Base-by-base conservation (phyloP, 2,113 vertebrate genomes). In the Hemichromis elongatus region DNA sequence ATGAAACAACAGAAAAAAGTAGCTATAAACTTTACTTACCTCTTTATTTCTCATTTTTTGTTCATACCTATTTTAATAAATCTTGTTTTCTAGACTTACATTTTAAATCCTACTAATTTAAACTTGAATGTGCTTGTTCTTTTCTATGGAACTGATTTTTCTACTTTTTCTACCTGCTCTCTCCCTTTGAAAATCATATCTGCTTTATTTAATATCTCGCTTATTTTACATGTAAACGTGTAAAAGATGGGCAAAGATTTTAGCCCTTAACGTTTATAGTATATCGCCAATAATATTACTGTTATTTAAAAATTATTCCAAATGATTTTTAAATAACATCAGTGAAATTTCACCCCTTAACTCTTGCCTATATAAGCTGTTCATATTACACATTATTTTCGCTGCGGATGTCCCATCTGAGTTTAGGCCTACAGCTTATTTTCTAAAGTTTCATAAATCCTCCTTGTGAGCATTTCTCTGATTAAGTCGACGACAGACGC, bases 371-470 rank as follows among this genome's bases (percentile, higher is more conserved):
- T 52, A 52, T n/a, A 45, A n/a, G 10, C 37, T 70, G 77, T 85
- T 86, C 55, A 89, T 63, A 59, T 79, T 77, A 52, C 78, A 45
- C 42, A 42, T 79, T 83, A 80, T 89, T 89, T 85, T 57, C 68
- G 42, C 83, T 53, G 21, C 66, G 63, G 66, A 82, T 85, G 82
- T 85, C 79, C 86, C 70, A 82, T 80, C 82, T 89, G 85, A 85
- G 82, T 85, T 78, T 4, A 78, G 63, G 52, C 73, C 88, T 82
- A 83, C 82, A 86, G 87, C 83, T 90, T 80, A 77, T 90, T 90
- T 90, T 83, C 86, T 88, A 50, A 84, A 86, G 26, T 52, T 92
- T 89, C 86, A 90, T 86, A 84, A 87, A 94, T 86, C 82, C 83
- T 77, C 59, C 50, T 40, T 19, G 66, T 79, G 86, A 83, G 66